Conservation (phyloP, 2,797 vertebrate species). For the Cichlasoma orientale region DNA sequence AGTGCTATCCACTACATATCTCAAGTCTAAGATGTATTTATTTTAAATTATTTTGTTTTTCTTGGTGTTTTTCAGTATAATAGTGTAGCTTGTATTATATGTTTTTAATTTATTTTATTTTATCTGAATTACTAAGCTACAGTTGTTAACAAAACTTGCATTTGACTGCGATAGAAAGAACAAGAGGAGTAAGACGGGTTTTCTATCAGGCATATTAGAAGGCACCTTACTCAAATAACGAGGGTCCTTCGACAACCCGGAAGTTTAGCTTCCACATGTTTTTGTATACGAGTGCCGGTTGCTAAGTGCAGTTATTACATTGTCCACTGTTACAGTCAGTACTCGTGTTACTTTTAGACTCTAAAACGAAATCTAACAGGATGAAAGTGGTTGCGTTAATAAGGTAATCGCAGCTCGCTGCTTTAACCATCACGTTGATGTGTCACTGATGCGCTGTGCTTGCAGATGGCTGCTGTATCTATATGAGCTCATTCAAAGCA, state of each 20-base stretch:
- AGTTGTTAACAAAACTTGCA: neutral
- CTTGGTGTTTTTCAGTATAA: neutral
- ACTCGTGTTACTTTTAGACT: neutral
- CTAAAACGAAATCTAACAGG: constrained; percentile 17
- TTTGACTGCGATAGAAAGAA: neutral
- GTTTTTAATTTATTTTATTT: neutral
- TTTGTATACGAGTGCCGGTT: constrained; percentile 54
- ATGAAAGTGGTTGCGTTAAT: constrained; percentile 86
- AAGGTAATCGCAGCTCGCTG: constrained; percentile 71
- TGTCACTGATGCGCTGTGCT: neutral
- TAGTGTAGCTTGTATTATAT: neutral
- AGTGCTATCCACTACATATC: neutral
- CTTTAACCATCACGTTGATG: neutral
- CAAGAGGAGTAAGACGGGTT: neutral
- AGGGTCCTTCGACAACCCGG: constrained; percentile 69
- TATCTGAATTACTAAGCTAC: neutral
- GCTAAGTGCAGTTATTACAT: constrained; percentile 18
- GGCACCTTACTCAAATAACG: neutral
- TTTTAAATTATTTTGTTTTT: neutral
- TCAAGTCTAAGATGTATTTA: neutral
- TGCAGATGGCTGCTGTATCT: neutral
- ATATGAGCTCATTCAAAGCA: neutral
- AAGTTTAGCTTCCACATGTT: constrained; percentile 61
- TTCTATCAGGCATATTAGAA: constrained; percentile 64
- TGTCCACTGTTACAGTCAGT: neutral